Evolutionary conservation across 2,888 invertebrate species (phyloP).

Genomic region (Mylabris sibirica): DNA sequence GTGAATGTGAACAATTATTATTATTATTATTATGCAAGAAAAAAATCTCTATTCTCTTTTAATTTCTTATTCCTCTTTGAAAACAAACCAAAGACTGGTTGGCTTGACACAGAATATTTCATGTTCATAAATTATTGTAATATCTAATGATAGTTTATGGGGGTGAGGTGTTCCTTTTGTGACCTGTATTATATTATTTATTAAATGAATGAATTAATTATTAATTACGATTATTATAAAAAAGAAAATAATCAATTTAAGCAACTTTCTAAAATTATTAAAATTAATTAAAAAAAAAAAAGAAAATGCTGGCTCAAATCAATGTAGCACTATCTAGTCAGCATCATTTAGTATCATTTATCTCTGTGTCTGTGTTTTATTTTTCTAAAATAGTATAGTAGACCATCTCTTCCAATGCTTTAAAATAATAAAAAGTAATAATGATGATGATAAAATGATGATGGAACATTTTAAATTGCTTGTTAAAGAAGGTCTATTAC

Average conservation of each 20-base stretch:
- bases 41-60: background rate
- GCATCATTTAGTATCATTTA: constrained; percentile 49
- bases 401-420: constrained; percentile 37
- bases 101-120: constrained; percentile 48
- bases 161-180: constrained; percentile 28
- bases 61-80: background rate
- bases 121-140: constrained; percentile 34
- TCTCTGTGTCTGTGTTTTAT: constrained; percentile 38
- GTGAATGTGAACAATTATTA: constrained; percentile 55
- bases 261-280: constrained; percentile 36
- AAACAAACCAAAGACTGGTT: constrained; percentile 58
- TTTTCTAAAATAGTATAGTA: constrained; percentile 32
- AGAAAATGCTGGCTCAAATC: constrained; percentile 54
- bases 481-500: constrained; percentile 39
- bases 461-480: constrained; percentile 24
- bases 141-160: constrained; percentile 22
- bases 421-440: constrained; percentile 16
- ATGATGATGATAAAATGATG: constrained; percentile 3
- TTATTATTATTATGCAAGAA: background rate
- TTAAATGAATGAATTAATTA: background rate
- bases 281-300: background rate
- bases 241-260: constrained; percentile 35
- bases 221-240: background rate
- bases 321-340: constrained; percentile 57
- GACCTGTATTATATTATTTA: constrained; percentile 37